Evolutionary conservation across 2,888 invertebrate species (phyloP), one percentile per base, ranked within the genome.

Genomic region (Metacarcinus magister): DNA sequence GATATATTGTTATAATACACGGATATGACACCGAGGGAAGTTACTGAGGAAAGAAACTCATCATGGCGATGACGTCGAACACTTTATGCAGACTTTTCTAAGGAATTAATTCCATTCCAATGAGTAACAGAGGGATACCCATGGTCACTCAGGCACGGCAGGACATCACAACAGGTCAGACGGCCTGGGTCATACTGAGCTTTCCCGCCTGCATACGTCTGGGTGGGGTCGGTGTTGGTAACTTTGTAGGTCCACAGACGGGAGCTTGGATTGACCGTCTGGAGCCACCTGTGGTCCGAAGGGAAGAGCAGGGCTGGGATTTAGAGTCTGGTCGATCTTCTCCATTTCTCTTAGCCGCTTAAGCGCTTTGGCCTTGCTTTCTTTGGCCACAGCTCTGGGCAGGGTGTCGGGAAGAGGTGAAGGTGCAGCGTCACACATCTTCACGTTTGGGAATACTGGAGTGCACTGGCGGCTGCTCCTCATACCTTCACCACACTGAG

Each of bases 121-220:
- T 10, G 82, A 67, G 32, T 82, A 28, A 32, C 82, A 82, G 82
- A 82, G 82, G 1, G 2, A n/a, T 32, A 13, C 5, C 32, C 28
- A 32, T 32, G 32, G 19, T 82, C 10, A 82, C 82, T 32, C 82
- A 32, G 82, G 28, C 32, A 82, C 82, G 82, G 32, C 7, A 82
- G 82, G 82, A 32, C 82, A 82, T 82, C 82, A 32, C 32, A 82
- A 4, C 82, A 82, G 32, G 28, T 13, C 82, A 82, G 82, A 32
- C 10, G 32, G 95, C 95, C 92, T n/a, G 93, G 48, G 95, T 95
- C 95, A 95, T 95, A 95, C 95, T n/a, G 95, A 95, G n/a, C 93
- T 95, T 93, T 95, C 95, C 32, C 95, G 48, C 23, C 93, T 46
- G 32, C 95, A 95, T 60, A 93, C 93, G 19, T 95, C 95, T 39